Base-by-base conservation (phyloP, 2,113 vertebrate genomes). In the human (Homo sapiens) region DNA sequence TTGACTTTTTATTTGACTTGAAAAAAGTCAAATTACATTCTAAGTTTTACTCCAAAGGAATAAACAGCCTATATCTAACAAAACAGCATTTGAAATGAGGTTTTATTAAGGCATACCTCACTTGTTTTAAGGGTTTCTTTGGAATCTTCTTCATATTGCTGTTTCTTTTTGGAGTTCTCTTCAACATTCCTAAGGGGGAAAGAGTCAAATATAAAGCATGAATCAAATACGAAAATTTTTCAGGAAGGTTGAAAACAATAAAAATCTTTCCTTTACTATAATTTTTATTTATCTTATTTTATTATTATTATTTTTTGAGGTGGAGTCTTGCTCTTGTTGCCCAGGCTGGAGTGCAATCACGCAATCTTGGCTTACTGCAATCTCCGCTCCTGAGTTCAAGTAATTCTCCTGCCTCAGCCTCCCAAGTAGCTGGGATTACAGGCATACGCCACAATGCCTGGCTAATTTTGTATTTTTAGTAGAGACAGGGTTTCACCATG, bases 131-230 rank as follows among this genome's bases (percentile, higher is more conserved):
- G 94, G 12, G 45, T 61, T 98, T 99, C 99, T 95, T 98, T 99
- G 94, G 96, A 95, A 45, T 99, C 99, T 89, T 99, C 99, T 97
- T 99, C 99, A 93, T 97, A 9, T 6, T 97, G 98, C 32, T 96
- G 99, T 96, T 99, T 99, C 98, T 98, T 99, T 98, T 98, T 99
- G 93, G 96, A 98, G 89, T 83, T 96, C 52, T 99, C 98, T 82
- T 99, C 98, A 97, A 76, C 79, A 97, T 61, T 98, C 96, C 99
- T 99, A 94, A 97, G 93, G n/a, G 25, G 13, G 10, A 27, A 88
- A 96, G 90, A 66, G 10, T 76, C 25, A 88, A 82, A 82, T 30
- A 61, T 66, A 40, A 97, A 90, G 35, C 76, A 22, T 81, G 27
- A 94, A 75, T 66, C 16, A 78, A 95, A 89, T 68, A 4, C n/a